Percentiles rank a stretch among this genome's conserved stretches.
These are phyloP conservation scores for Peromyscus melanophrys DNA, from an alignment of 2,797 vertebrate species.

Conservation along the genomic window DNA sequence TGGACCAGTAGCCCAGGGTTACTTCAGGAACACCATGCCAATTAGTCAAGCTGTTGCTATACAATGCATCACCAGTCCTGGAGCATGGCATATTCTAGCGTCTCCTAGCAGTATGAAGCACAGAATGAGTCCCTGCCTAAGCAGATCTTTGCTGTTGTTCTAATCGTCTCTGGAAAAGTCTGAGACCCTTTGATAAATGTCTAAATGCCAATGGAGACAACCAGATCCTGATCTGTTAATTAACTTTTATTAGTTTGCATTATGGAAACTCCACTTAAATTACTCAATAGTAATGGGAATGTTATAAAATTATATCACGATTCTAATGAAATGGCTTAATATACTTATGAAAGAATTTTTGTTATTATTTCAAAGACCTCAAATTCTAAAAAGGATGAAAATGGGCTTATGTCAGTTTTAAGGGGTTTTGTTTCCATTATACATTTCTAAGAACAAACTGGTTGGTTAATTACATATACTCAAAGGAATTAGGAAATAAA, in stretches of 20 bases:
- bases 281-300: conserved; percentile 58
- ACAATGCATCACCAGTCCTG: background rate
- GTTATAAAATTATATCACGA: conserved; percentile 61
- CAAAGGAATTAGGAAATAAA: conserved; percentile 34
- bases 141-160: background rate
- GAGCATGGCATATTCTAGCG: background rate
- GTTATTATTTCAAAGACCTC: conserved; percentile 61
- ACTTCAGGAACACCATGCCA: background rate
- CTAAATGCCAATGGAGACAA: conserved; percentile 42
- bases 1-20: conserved; percentile 9
- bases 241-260: conserved; percentile 62
- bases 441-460: conserved; percentile 56
- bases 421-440: conserved; percentile 51
- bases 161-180: conserved; percentile 1
- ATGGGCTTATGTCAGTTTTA: conserved; percentile 54
- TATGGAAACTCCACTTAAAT: conserved; percentile 20
- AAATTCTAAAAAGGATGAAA: conserved; percentile 61
- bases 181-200: conserved; percentile 45
- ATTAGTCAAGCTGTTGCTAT: conserved; percentile 32
- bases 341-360: conserved; percentile 8
- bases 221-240: conserved; percentile 48
- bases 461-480: conserved; percentile 7
- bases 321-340: conserved; percentile 67
- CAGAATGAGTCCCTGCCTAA: background rate
- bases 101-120: background rate